Evolutionary conservation across 2,797 vertebrate species (phyloP).

Genomic region (Balearica regulorum): DNA sequence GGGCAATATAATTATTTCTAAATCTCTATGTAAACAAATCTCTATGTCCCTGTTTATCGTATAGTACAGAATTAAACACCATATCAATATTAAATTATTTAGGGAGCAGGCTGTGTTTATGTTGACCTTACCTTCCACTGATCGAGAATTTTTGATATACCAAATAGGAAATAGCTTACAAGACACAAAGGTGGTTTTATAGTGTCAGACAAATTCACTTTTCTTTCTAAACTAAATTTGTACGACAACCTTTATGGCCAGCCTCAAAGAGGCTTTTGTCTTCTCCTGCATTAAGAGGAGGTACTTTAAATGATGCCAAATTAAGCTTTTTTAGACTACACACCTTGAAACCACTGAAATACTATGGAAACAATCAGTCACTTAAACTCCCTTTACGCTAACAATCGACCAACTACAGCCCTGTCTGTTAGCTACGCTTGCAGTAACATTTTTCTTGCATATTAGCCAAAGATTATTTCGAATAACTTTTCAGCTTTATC

Average conservation of each 20-base stretch:
- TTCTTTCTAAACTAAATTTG: neutral
- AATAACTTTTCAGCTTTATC: neutral
- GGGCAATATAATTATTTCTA: slow-evolving; percentile 16
- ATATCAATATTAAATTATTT: neutral
- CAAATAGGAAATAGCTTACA: neutral
- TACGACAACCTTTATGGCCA: neutral
- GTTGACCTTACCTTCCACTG: neutral
- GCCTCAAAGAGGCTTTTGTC: neutral
- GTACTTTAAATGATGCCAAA: neutral
- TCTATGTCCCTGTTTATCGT: neutral
- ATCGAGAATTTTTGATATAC: neutral
- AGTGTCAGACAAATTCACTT: neutral
- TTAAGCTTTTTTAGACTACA: neutral
- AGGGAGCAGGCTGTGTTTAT: neutral
- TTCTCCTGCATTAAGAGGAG: neutral
- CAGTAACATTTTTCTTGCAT: neutral
- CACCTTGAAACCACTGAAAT: neutral
- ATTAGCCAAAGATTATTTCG: neutral
- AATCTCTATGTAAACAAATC: neutral
- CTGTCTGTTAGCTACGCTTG: neutral
- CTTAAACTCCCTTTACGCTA: neutral
- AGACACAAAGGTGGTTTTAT: neutral
- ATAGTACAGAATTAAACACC: neutral
- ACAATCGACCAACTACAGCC: neutral
- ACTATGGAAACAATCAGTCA: neutral